phyloP scores from a whole-genome alignment of 2,797 vertebrate genomes.

The Tympanoctomys barrerae region DNA sequence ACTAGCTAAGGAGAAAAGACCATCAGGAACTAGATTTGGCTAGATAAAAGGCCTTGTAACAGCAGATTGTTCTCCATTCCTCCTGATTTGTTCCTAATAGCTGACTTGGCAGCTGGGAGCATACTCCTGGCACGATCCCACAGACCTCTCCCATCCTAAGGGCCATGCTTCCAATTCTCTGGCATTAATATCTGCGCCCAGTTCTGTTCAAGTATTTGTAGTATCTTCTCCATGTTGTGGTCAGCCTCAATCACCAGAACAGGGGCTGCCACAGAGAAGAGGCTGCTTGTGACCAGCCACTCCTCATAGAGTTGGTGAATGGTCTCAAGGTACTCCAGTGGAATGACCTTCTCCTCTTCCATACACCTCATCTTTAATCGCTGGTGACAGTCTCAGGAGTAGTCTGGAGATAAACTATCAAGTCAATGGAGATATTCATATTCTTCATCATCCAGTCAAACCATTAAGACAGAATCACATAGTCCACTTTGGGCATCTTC shows the following conservation, averaged over 20 bases:
- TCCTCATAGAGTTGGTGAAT: conserved; percentile 93
- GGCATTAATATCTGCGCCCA: conserved; percentile 91
- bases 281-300: conserved; percentile 93
- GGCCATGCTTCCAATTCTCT: conserved; percentile 71
- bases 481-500: conserved; percentile 97
- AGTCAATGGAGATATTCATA: conserved; percentile 91
- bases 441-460: conserved; percentile 96
- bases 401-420: conserved; percentile 97
- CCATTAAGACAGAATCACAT: conserved; percentile 94
- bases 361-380: conserved; percentile 93
- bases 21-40: background rate
- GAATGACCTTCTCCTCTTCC: conserved; percentile 96
- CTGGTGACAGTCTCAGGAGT: conserved; percentile 94
- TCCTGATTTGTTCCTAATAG: background rate
- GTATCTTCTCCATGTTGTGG: conserved; percentile 93
- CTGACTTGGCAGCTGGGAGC: background rate
- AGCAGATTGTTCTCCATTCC: background rate
- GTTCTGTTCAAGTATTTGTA: conserved; percentile 92
- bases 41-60: background rate
- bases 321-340: conserved; percentile 93
- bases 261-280: conserved; percentile 91
- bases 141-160: conserved; percentile 71
- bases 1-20: background rate
- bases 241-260: conserved; percentile 96
- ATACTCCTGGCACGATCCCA: background rate